Conservation (phyloP, 2,113 vertebrate species). For the Pseudonaja textilis region DNA sequence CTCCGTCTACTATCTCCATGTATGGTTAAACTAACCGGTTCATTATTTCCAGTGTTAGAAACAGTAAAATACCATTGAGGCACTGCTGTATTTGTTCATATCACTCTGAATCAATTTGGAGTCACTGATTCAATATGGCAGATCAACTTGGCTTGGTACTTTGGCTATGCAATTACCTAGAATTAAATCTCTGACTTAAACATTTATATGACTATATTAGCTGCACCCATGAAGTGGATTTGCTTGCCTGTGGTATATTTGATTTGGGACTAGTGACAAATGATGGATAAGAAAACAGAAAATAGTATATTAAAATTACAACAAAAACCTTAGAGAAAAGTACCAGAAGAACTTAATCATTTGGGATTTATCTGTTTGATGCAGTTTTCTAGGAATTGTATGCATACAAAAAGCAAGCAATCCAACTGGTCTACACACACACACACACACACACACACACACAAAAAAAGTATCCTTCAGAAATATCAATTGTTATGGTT, state of each 20-base stretch:
- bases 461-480: not conserved
- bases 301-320: not conserved
- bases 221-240: not conserved
- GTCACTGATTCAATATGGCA: not conserved
- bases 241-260: not conserved
- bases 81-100: not conserved
- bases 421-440: not conserved
- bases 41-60: not conserved
- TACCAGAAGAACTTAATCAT: not conserved
- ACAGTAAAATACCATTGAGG: not conserved
- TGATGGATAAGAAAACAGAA: not conserved
- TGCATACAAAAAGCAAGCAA: not conserved
- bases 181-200: not conserved
- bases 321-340: not conserved
- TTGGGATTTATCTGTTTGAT: not conserved
- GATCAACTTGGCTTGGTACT: not conserved
- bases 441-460: not conserved
- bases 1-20: not conserved
- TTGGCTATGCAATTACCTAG: not conserved
- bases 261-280: not conserved
- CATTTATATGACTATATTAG: not conserved
- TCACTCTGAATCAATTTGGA: not conserved
- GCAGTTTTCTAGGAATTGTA: not conserved
- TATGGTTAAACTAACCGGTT: not conserved
- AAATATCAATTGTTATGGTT: not conserved